phyloP scores from a whole-genome alignment of 2,113 vertebrate species.

The Phylloscopus trochiloides region DNA sequence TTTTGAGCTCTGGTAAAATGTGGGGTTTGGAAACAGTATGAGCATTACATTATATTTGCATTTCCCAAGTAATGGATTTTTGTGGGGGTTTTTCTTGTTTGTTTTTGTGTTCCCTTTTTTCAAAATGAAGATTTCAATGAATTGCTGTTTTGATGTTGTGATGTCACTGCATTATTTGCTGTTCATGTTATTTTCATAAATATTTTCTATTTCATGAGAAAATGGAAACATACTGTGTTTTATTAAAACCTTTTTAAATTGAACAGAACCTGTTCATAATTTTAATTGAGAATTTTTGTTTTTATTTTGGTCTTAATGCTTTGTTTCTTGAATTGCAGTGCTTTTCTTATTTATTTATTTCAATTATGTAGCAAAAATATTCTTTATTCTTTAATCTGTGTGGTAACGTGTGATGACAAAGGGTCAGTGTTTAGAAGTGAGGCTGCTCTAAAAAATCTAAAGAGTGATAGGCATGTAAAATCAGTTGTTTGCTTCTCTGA shows the following conservation, averaged over 20 bases:
- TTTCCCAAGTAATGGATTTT: not conserved
- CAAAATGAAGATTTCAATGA: not conserved
- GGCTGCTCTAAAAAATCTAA: not conserved
- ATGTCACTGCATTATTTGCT: not conserved
- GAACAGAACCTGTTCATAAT: not conserved
- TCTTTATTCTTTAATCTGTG: not conserved
- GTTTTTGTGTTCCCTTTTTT: not conserved
- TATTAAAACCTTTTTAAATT: not conserved
- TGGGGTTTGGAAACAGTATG: conserved; percentile 38
- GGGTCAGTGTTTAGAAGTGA: not conserved
- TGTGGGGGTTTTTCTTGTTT: accelerated
- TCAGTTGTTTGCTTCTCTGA: not conserved
- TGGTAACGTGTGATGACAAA: not conserved
- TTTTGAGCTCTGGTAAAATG: not conserved
- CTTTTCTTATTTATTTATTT: not conserved
- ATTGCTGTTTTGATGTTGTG: not conserved
- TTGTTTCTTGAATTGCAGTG: not conserved
- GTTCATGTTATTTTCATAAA: not conserved
- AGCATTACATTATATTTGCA: not conserved
- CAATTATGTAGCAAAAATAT: not conserved
- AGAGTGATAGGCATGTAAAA: not conserved
- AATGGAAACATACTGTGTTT: not conserved
- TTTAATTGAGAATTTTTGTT: not conserved
- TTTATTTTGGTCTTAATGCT: not conserved
- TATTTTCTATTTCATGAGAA: not conserved